Conservation (phyloP, 2,888 invertebrate species). For the Junonia oenone region DNA sequence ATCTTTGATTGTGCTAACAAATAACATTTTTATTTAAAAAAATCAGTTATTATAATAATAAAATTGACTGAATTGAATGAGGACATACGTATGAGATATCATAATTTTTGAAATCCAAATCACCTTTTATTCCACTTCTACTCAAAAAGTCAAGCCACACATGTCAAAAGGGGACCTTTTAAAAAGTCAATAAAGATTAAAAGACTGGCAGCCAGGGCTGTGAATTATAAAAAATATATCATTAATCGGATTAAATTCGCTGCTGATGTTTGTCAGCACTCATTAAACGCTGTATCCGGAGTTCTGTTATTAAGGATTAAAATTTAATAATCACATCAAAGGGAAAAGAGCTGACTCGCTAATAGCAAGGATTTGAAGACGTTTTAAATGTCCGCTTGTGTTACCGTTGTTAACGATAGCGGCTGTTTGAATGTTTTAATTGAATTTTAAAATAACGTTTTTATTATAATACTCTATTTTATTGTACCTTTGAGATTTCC, state of each 20-base stretch:
- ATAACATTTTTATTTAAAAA: no score
- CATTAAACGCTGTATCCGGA: slow-evolving; percentile 14
- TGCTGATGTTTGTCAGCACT: slow-evolving; percentile 2
- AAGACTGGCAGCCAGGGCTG: background rate
- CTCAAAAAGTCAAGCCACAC: no score
- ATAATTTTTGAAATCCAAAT: no score
- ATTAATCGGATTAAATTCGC: slow-evolving; percentile 7
- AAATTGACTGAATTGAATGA: no score
- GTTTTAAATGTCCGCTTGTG: background rate
- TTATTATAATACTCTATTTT: no score
- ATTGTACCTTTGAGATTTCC: no score
- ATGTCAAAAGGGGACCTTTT: background rate
- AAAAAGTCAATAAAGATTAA: background rate
- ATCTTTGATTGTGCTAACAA: no score
- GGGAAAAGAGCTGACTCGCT: slow-evolving; percentile 20
- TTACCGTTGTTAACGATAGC: background rate
- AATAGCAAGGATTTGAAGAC: slow-evolving; percentile 10
- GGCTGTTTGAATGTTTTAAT: background rate
- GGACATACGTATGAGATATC: no score
- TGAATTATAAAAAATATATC: background rate
- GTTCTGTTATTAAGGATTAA: slow-evolving; percentile 23
- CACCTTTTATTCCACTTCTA: no score
- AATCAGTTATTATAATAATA: no score
- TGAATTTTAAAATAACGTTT: background rate
- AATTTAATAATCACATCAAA: slow-evolving; percentile 31